Evolutionary conservation across 2,888 invertebrate species (phyloP).

Genomic region (Lymantria monacha): DNA sequence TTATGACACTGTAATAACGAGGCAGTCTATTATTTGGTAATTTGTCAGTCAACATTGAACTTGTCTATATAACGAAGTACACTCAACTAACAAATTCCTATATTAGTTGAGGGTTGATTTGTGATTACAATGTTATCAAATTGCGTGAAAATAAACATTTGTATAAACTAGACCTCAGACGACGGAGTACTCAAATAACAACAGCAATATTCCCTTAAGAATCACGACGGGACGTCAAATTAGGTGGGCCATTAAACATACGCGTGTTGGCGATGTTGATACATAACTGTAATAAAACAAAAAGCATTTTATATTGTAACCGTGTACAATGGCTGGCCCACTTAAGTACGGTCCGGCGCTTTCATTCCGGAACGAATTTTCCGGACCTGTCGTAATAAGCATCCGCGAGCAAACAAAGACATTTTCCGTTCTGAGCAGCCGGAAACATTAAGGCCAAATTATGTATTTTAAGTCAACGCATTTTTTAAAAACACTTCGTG

Average conservation of each 20-base stretch:
- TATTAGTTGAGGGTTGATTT: too few species aligned
- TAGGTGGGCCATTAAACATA: conserved; percentile 60
- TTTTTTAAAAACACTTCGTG: conserved; percentile 40
- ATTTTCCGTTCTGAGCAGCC: conserved; percentile 59
- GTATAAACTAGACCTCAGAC: not conserved
- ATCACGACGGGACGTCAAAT: conserved; percentile 41
- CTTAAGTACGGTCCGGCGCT: conserved; percentile 71
- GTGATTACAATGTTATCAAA: too few species aligned
- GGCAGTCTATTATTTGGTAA: too few species aligned
- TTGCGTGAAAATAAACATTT: not conserved
- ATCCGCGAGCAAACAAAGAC: conserved; percentile 72
- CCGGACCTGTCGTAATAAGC: conserved; percentile 70
- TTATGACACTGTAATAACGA: too few species aligned
- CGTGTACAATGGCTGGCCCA: conserved; percentile 63
- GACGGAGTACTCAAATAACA: not conserved
- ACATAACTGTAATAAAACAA: conserved; percentile 69
- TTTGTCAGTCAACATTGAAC: too few species aligned
- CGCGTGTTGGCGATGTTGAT: conserved; percentile 65
- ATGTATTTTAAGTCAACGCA: conserved; percentile 54
- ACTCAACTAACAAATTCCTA: too few species aligned
- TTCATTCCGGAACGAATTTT: conserved; percentile 64
- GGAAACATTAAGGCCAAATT: conserved; percentile 65
- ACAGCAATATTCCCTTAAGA: conserved; percentile 11
- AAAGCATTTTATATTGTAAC: conserved; percentile 64
- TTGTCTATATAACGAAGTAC: too few species aligned